Evolutionary conservation across 35 echinoderm and acorn worm species (phyloP).

Genomic region (Stichopus chloronotus): DNA sequence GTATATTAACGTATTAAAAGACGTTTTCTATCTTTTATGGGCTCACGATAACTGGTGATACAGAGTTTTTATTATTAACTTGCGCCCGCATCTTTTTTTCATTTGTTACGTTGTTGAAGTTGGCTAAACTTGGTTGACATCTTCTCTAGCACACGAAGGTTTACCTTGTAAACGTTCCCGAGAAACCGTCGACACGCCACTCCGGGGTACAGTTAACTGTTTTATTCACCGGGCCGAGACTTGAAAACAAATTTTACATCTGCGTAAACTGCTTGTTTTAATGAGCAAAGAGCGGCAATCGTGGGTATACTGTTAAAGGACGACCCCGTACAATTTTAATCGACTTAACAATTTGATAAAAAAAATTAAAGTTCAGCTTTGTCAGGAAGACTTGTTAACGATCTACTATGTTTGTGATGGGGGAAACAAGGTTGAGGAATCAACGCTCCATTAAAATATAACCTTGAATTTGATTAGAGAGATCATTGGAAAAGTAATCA

Average conservation of each 20-base stretch:
- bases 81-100: constrained; percentile 42
- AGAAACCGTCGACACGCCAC: constrained; percentile 30
- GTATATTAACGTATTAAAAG: constrained; percentile 57
- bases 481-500: background rate
- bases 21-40: constrained; percentile 20
- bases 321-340: background rate
- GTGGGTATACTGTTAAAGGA: background rate
- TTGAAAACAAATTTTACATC: constrained; percentile 56
- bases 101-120: constrained; percentile 9
- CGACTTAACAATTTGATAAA: constrained; percentile 51
- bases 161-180: constrained; percentile 51
- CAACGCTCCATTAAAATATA: background rate
- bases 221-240: constrained; percentile 48
- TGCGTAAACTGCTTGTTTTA: constrained; percentile 34
- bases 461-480: background rate
- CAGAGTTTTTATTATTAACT: constrained; percentile 57
- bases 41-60: constrained; percentile 32
- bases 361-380: background rate
- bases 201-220: constrained; percentile 46
- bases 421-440: background rate
- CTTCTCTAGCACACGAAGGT: constrained; percentile 41
- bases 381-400: constrained; percentile 14
- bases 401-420: background rate
- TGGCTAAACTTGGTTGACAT: background rate
- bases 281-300: constrained; percentile 46